Percentiles rank a stretch among this genome's conserved stretches.
Conservation (phyloP, 2,888 invertebrate species). For the Globia sparganii region DNA sequence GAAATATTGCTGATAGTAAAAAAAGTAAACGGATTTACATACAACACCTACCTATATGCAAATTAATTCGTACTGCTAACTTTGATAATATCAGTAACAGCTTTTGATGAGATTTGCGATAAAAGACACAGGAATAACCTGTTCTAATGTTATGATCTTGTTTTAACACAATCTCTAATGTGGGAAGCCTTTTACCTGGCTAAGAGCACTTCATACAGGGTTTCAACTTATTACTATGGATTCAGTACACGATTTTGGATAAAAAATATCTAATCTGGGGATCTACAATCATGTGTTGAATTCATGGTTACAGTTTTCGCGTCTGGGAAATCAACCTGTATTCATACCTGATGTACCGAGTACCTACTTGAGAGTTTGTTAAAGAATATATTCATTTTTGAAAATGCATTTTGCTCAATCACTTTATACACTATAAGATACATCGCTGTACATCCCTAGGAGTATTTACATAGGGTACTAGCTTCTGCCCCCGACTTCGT, state of each 20-base stretch:
- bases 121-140: conserved; percentile 1
- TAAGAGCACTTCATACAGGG: neutral
- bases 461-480: neutral
- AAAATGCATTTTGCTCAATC: neutral
- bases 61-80: neutral
- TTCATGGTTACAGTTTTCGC: too few species aligned
- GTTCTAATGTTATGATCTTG: conserved; percentile 4
- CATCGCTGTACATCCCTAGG: neutral
- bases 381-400: neutral
- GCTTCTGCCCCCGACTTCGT: too few species aligned
- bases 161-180: neutral
- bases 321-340: too few species aligned
- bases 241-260: neutral
- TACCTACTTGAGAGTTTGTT: neutral
- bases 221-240: too few species aligned
- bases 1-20: neutral
- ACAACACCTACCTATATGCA: neutral
- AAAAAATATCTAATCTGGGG: too few species aligned
- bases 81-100: neutral
- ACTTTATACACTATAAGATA: neutral
- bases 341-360: neutral
- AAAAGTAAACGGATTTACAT: neutral
- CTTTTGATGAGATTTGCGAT: neutral
- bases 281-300: too few species aligned
- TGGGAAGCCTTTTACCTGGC: neutral